Percentiles rank a stretch among this genome's conserved stretches.
phyloP scores from a whole-genome alignment of 2,797 vertebrate species.

The Eidolon dupreanum region DNA sequence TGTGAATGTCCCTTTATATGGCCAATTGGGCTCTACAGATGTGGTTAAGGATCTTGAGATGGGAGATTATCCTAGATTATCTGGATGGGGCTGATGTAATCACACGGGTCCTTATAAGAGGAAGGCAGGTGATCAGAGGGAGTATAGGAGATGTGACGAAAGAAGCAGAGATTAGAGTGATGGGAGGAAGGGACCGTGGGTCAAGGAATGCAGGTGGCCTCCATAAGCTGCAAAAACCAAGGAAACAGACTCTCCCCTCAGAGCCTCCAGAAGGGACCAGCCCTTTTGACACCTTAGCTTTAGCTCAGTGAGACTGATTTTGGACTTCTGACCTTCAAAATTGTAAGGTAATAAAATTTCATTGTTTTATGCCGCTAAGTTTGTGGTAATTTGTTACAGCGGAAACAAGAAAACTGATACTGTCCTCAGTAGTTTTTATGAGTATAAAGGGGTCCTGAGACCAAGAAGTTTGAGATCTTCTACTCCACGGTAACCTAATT shows the following conservation, averaged over 20 bases:
- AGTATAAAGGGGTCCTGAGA: background rate
- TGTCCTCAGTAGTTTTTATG: background rate
- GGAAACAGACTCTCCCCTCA: background rate
- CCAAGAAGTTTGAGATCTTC: background rate
- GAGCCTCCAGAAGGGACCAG: background rate
- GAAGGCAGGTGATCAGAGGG: background rate
- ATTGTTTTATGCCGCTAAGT: background rate
- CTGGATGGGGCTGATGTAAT: background rate
- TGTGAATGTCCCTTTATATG: background rate
- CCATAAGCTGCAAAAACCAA: background rate
- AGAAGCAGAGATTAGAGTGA: background rate
- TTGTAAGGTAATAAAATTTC: background rate
- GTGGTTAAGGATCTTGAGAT: background rate
- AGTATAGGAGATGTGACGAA: background rate
- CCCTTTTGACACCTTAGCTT: background rate
- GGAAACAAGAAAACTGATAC: background rate
- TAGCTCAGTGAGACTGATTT: background rate
- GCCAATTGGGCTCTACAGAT: background rate
- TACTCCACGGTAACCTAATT: background rate
- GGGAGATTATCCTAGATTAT: background rate
- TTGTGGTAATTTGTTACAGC: background rate
- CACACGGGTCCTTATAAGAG: background rate
- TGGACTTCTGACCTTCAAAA: background rate
- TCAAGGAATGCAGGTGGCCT: background rate
- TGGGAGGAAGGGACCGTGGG: background rate